Evolutionary conservation across 2,113 vertebrate species (phyloP).

Genomic region (Dipodomys stephensi): DNA sequence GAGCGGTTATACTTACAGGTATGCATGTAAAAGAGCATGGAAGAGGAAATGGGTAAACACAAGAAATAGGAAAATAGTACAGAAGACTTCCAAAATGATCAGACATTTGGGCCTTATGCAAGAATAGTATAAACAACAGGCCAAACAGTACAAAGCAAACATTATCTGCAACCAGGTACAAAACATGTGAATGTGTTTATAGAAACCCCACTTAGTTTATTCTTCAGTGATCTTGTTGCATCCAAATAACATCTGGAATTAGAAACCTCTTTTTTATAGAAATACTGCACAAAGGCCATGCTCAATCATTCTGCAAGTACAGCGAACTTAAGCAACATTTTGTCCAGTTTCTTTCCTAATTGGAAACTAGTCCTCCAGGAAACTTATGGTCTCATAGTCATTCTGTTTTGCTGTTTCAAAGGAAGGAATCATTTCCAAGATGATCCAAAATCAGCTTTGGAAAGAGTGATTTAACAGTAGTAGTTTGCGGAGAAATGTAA

Average conservation of each 20-base stretch:
- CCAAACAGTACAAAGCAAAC: not conserved
- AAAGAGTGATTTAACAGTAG: not conserved
- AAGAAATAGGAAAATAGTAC: conserved; percentile 21
- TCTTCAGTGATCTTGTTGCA: not conserved
- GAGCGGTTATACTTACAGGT: conserved; percentile 15
- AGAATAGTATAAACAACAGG: not conserved
- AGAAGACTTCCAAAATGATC: not conserved
- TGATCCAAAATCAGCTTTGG: not conserved
- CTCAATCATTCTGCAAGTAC: too few relatives aligned
- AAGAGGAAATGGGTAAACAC: not conserved
- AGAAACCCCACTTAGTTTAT: not conserved
- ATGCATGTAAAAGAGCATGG: not conserved
- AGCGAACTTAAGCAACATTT: not conserved
- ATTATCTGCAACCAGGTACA: not conserved
- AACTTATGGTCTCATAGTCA: not conserved
- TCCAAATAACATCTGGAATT: not conserved
- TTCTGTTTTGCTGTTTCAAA: not conserved
- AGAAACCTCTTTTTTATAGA: not conserved
- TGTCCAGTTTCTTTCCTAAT: not conserved
- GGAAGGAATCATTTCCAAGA: not conserved
- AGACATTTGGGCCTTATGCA: not conserved
- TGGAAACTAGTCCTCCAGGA: not conserved
- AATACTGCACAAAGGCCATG: not conserved
- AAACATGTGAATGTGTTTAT: not conserved
- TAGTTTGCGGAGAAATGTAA: conserved; percentile 1